Evolutionary conservation across 92 coral and sea anemone species (phyloP).

Genomic region (Epizoanthus illoricatus): DNA sequence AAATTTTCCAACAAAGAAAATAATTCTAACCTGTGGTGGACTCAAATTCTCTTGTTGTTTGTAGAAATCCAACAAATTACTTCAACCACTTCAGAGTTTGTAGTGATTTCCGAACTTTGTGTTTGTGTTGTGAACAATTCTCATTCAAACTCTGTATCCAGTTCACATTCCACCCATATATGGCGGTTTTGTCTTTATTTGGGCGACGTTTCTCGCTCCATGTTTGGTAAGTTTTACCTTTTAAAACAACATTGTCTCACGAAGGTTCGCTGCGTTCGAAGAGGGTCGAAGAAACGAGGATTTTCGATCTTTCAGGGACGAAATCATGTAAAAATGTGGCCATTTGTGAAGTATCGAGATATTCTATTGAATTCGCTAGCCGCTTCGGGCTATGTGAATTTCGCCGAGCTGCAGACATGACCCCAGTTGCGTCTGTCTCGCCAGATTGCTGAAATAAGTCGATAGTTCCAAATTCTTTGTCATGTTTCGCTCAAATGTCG

Average conservation of each 20-base stretch:
- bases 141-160: constrained; percentile 93
- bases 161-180: constrained; percentile 97
- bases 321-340: not conserved
- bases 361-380: constrained; percentile 12
- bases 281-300: not conserved
- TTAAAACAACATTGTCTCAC: constrained; percentile 29
- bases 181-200: constrained; percentile 97
- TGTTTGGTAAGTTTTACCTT: constrained; percentile 58
- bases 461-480: not conserved
- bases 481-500: not conserved
- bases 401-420: constrained; percentile 19
- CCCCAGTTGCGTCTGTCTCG: constrained; percentile 22
- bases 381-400: constrained; percentile 30
- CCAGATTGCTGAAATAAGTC: constrained; percentile 17
- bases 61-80: constrained; percentile 6
- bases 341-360: not conserved
- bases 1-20: not conserved
- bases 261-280: not conserved
- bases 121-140: constrained; percentile 37
- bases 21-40: not conserved
- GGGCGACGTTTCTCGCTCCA: constrained; percentile 69
- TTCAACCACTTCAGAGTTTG: constrained; percentile 20
- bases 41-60: constrained; percentile 24
- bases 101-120: constrained; percentile 9
- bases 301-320: not conserved